Base-by-base conservation (phyloP, 2,888 invertebrate species). In the Phalera bucephala region DNA sequence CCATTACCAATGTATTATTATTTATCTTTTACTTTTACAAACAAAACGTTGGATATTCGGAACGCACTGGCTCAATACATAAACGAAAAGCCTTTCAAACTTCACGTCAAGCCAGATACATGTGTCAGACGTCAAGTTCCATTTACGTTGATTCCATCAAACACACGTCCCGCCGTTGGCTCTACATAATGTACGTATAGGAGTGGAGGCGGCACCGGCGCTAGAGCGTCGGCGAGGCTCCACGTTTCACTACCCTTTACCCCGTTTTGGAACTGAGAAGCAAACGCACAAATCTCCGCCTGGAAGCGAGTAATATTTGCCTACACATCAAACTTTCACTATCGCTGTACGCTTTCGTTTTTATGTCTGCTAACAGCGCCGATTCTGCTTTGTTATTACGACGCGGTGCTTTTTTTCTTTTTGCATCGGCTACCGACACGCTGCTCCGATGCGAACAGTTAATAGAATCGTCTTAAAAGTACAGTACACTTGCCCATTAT, bases 311-410 rank as follows among this genome's bases (percentile, higher is more conserved):
- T 76, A 79, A 85, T 87, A 88, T 88, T 88, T 88, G 86, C 88
- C 84, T 85, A 87, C 88, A 89, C 87, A 88, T 88, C 85, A 87
- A 89, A 89, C 88, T 89, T 88, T 89, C 88, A 89, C 88, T 88
- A 86, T 86, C 88, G 69, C 59, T 50, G 76, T 74, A 60, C 79
- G 82, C 88, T 89, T 88, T 88, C 88, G 84, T 87, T 89, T 89
- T 88, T 87, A 82, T 81, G 81, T 77, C 80, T 71, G 70, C 73
- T 67, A 77, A 72, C 75, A 70, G 63, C 68, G 64, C 59, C 70
- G 63, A 62, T 63, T 56, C 61, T 71, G 78, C 73, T 84, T 84
- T 86, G 81, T 86, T 84, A 65, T 81, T 80, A 62, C 70, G 75
- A 64, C 45, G 41, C 53, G 52, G 41, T 62, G 44, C 48, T 63